Evolutionary conservation across 2,888 invertebrate genomes (phyloP).

Genomic region (Alsophila aescularia): DNA sequence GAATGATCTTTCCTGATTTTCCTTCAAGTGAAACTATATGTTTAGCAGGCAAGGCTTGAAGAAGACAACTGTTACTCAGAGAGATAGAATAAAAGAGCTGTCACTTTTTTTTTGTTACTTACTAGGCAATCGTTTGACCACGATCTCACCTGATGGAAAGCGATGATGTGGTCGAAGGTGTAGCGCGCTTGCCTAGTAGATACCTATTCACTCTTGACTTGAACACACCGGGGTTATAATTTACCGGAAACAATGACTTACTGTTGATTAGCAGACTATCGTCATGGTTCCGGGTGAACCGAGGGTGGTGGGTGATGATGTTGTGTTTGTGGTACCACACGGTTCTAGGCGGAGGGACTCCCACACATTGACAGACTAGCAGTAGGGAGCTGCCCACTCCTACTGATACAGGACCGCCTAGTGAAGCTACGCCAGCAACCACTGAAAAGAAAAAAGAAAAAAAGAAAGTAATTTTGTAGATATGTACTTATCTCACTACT

Average conservation of each 20-base stretch:
- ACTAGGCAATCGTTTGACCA: no score
- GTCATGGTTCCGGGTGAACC: constrained; percentile 73
- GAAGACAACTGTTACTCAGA: not conserved
- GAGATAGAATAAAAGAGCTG: no score
- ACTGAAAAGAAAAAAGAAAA: constrained; percentile 72
- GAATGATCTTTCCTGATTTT: no score
- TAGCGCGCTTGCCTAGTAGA: no score
- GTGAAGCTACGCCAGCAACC: constrained; percentile 85
- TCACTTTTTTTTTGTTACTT: no score
- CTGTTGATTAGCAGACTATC: constrained; percentile 74
- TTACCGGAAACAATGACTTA: no score
- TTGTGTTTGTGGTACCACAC: constrained; percentile 78
- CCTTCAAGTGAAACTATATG: no score
- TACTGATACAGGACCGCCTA: constrained; percentile 73
- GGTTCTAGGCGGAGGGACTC: constrained; percentile 68
- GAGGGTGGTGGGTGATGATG: constrained; percentile 75
- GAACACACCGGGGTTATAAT: no score
- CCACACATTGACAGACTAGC: constrained; percentile 67
- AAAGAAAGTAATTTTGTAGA: not conserved
- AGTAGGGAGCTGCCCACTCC: constrained; percentile 66
- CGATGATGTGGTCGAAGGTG: no score
- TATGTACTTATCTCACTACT: constrained; percentile 55
- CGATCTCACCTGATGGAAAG: no score
- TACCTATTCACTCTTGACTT: no score
- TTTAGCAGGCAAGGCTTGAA: no score